Percentiles rank a stretch among this genome's conserved stretches.
Evolutionary conservation across 37 sponge, comb jelly and placozoan genomes (phyloP).

Genomic region (Beroe ovata): DNA sequence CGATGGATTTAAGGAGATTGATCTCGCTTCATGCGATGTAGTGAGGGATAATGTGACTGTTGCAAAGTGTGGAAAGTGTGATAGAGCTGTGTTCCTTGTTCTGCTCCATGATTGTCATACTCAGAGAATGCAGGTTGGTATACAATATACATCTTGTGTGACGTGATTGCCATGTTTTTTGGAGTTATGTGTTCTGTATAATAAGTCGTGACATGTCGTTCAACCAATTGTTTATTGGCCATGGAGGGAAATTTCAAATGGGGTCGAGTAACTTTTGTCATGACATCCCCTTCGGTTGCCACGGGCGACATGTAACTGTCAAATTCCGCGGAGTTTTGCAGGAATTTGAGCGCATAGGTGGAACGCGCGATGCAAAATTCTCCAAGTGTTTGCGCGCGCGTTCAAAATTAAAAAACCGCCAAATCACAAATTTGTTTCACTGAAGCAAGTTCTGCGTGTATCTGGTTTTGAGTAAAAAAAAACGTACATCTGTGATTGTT

Average conservation of each 20-base stretch:
- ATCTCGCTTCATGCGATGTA: no score
- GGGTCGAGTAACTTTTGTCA: background rate
- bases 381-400: background rate
- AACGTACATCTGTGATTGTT: no score
- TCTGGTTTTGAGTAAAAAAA: no score
- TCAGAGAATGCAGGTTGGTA: conserved; percentile 7
- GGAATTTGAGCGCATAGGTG: background rate
- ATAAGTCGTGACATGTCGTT: no score
- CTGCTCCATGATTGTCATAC: background rate
- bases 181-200: no score
- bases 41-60: conserved; percentile 14
- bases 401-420: background rate
- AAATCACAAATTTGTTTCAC: no score
- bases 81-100: background rate
- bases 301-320: background rate
- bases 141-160: no score
- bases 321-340: background rate
- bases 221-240: no score
- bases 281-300: background rate
- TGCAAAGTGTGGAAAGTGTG: background rate
- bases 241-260: background rate
- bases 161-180: no score
- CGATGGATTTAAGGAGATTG: no score
- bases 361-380: background rate
- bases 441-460: no score